These are phyloP conservation scores for Ptychodera flava DNA, from an alignment of 35 echinoderm and acorn worm species.

Conservation along the genomic window DNA sequence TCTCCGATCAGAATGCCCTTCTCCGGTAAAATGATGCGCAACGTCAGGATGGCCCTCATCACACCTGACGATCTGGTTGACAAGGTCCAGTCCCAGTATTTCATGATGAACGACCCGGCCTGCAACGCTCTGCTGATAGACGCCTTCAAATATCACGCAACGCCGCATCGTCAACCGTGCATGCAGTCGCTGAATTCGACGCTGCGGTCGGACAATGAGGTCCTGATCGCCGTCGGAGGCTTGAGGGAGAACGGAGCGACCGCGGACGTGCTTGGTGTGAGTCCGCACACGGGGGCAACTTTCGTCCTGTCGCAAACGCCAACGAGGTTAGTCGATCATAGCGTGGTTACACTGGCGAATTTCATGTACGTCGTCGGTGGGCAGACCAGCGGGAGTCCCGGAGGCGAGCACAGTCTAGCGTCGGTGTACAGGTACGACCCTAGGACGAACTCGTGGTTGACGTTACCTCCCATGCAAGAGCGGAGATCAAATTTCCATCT, in stretches of 20 bases:
- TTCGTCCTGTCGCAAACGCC: constrained; percentile 38
- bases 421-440: constrained; percentile 74
- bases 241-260: background rate
- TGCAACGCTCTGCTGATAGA: background rate
- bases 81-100: background rate
- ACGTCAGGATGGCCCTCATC: constrained; percentile 1
- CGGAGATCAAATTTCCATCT: constrained; percentile 61
- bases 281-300: constrained; percentile 32
- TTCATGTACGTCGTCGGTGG: constrained; percentile 82
- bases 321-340: constrained; percentile 50
- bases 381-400: constrained; percentile 53
- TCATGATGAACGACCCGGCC: background rate
- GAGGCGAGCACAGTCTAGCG: constrained; percentile 68
- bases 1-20: background rate
- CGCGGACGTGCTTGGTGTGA: constrained; percentile 19
- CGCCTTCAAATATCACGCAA: background rate
- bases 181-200: background rate
- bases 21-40: background rate
- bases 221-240: background rate
- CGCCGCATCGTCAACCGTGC: background rate
- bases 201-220: background rate
- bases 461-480: constrained; percentile 77
- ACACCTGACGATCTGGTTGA: background rate
- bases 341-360: constrained; percentile 31
- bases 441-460: constrained; percentile 41